Evolutionary conservation across 2,113 vertebrate genomes (phyloP).

Genomic region (Rhodinocichla rosea): DNA sequence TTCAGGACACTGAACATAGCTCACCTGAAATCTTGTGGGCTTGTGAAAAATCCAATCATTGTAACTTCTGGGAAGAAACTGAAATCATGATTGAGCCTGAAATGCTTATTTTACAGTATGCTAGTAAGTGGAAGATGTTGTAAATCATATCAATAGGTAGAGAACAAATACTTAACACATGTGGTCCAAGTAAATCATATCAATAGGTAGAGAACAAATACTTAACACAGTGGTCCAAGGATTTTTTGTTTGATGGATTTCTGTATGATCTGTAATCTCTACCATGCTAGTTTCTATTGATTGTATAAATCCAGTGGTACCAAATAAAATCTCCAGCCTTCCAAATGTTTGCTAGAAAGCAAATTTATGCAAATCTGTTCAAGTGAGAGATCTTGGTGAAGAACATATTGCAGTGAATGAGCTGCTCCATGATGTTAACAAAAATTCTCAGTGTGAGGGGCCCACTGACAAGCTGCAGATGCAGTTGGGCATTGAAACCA

Average conservation of each 20-base stretch:
- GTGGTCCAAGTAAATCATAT: background rate
- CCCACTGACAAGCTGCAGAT: background rate
- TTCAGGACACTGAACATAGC: background rate
- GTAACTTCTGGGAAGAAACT: background rate
- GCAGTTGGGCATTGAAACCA: background rate
- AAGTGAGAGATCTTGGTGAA: background rate
- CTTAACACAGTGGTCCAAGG: background rate
- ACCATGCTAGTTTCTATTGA: background rate
- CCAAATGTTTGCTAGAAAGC: background rate
- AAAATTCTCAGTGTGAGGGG: background rate
- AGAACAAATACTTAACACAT: background rate
- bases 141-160: background rate
- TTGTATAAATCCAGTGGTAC: background rate
- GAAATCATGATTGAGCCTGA: background rate
- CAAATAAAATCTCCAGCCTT: background rate
- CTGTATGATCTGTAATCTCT: background rate
- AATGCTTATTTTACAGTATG: background rate
- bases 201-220: background rate
- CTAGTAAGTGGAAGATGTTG: background rate
- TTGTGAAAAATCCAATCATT: background rate
- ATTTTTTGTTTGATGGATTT: background rate
- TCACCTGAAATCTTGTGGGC: background rate
- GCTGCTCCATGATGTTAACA: background rate
- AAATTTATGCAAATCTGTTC: background rate
- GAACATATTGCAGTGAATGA: background rate